phyloP scores from a whole-genome alignment of 2,113 vertebrate genomes.

The Proteles cristata region DNA sequence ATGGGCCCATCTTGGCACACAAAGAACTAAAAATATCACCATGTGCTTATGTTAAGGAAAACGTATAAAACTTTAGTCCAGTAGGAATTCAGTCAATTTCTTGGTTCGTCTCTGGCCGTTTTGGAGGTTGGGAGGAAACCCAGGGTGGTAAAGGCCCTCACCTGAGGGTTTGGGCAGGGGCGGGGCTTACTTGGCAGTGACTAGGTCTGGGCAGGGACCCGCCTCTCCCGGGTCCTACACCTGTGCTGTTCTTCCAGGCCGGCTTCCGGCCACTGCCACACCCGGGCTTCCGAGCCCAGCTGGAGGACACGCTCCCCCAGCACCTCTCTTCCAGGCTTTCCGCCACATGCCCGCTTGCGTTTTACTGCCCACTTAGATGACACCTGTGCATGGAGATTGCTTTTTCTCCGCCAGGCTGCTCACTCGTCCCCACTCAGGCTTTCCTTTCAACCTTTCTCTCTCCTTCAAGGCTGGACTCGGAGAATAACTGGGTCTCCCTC shows the following conservation, averaged over 20 bases:
- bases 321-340: not conserved
- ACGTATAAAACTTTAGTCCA: slow-evolving; percentile 77
- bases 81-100: slow-evolving; percentile 85
- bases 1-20: slow-evolving; percentile 82
- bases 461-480: not conserved
- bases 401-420: not conserved
- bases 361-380: not conserved
- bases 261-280: fast-evolving
- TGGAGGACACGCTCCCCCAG: fast-evolving
- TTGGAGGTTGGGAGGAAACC: slow-evolving; percentile 75
- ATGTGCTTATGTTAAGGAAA: slow-evolving; percentile 77
- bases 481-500: not conserved
- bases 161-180: slow-evolving; percentile 49
- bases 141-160: slow-evolving; percentile 78
- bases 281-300: not conserved
- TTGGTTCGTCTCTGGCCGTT: slow-evolving; percentile 69
- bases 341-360: not conserved
- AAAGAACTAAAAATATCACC: slow-evolving; percentile 82
- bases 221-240: not conserved
- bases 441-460: not conserved
- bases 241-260: not conserved
- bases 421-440: not conserved
- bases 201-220: not conserved
- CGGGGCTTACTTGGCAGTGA: slow-evolving; percentile 35
- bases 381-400: not conserved